These are phyloP conservation scores for Coelinius sp. DNA, from an alignment of 2,888 invertebrate species.

Conservation along the genomic window DNA sequence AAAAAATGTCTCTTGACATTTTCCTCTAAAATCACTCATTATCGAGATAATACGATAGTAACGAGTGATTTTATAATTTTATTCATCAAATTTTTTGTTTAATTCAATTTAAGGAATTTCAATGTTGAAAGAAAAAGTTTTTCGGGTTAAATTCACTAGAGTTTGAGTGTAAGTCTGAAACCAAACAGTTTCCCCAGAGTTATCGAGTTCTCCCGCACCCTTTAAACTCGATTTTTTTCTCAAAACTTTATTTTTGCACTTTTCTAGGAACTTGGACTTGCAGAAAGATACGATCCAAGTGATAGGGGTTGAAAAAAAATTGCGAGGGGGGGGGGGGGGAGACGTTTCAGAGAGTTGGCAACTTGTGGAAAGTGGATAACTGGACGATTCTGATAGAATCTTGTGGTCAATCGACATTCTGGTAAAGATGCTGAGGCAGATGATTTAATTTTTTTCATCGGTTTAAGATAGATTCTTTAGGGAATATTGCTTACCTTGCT, in stretches of 20 bases:
- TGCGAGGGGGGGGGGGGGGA: neutral
- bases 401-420: constrained; percentile 37
- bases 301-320: neutral
- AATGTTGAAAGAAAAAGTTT: neutral
- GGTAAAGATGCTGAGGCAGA: constrained; percentile 18
- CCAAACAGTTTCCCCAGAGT: constrained; percentile 10
- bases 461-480: constrained; percentile 25
- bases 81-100: constrained; percentile 2
- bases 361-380: constrained; percentile 37
- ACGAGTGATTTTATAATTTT: neutral
- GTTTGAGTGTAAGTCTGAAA: constrained; percentile 17
- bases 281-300: constrained; percentile 39
- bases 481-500: constrained; percentile 90
- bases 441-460: constrained; percentile 18
- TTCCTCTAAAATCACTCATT: too few species aligned
- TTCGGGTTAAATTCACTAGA: neutral
- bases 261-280: constrained; percentile 30
- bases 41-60: too few species aligned
- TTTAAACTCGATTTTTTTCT: constrained; percentile 8
- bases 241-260: constrained; percentile 27
- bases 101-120: neutral
- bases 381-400: constrained; percentile 35
- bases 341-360: neutral
- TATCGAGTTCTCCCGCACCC: constrained; percentile 28
- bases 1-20: too few species aligned